Conservation (phyloP, 2,113 vertebrate genomes). For the Hypanus sabinus region DNA sequence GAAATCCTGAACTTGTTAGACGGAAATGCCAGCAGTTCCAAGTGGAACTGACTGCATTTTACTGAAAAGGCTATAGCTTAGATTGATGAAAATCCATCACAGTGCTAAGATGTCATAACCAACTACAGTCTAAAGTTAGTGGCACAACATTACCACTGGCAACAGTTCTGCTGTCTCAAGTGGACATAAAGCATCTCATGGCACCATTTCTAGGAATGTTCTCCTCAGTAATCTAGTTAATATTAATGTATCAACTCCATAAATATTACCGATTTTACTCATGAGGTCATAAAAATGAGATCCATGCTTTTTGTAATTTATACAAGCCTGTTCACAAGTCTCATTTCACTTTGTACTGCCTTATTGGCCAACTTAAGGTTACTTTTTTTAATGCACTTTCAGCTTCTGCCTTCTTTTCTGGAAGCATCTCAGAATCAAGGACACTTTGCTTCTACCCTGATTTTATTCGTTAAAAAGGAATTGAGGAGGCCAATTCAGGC, state of each 20-base stretch:
- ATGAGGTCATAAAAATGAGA: neutral
- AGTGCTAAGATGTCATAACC: neutral
- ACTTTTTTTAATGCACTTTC: neutral
- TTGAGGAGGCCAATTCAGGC: too few relatives aligned
- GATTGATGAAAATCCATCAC: neutral
- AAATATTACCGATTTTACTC: neutral
- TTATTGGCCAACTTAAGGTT: neutral
- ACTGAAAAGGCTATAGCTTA: too few relatives aligned
- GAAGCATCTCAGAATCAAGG: too few relatives aligned
- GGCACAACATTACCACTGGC: neutral
- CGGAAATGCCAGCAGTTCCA: too few relatives aligned
- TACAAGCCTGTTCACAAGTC: too few relatives aligned
- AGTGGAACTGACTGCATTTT: too few relatives aligned
- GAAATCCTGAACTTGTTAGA: too few relatives aligned
- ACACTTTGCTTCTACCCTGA: too few relatives aligned
- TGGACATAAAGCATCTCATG: neutral
- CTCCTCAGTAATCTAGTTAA: neutral
- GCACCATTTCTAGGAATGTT: neutral
- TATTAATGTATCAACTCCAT: neutral
- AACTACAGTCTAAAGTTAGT: neutral
- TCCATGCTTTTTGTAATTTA: too few relatives aligned
- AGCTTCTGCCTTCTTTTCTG: too few relatives aligned
- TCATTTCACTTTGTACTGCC: neutral
- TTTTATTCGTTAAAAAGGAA: too few relatives aligned
- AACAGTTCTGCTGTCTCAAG: neutral